Conservation (phyloP, 2,888 invertebrate species). For the Gymnosoma rotundatum region DNA sequence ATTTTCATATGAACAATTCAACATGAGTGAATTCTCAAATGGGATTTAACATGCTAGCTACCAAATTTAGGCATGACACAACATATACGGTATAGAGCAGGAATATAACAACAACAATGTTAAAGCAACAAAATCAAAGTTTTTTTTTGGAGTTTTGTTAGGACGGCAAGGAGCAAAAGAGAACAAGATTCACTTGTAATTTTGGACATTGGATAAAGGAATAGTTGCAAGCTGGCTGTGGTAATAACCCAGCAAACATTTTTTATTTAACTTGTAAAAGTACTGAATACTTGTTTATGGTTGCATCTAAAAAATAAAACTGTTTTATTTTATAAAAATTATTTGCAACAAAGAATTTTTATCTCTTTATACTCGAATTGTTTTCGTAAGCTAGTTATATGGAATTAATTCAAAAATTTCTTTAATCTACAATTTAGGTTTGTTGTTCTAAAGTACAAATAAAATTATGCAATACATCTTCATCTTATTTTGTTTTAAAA, state of each 20-base stretch:
- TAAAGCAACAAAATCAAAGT: conserved; percentile 13
- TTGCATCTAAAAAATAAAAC: too few relatives aligned
- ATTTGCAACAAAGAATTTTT: too few relatives aligned
- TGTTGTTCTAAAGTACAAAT: too few relatives aligned
- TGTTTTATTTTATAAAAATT: too few relatives aligned
- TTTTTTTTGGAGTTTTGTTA: background rate
- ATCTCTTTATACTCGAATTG: too few relatives aligned
- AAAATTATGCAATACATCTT: too few relatives aligned
- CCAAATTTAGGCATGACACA: conserved; percentile 68
- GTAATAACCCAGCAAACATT: background rate
- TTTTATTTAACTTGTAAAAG: background rate
- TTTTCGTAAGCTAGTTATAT: too few relatives aligned
- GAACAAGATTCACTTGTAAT: background rate
- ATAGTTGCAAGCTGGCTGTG: background rate
- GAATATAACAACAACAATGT: conserved; percentile 7
- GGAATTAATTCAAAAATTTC: too few relatives aligned
- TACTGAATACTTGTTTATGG: too few relatives aligned
- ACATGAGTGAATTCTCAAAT: conserved; percentile 61
- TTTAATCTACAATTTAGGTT: too few relatives aligned
- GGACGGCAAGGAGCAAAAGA: conserved; percentile 1
- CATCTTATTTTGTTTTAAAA: too few relatives aligned
- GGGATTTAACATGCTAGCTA: conserved; percentile 64
- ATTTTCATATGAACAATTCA: conserved; percentile 57
- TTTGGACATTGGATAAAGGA: background rate
- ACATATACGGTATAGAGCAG: background rate